Base-by-base conservation (phyloP, 2,888 invertebrate genomes). In the Scrobipalpa costella region DNA sequence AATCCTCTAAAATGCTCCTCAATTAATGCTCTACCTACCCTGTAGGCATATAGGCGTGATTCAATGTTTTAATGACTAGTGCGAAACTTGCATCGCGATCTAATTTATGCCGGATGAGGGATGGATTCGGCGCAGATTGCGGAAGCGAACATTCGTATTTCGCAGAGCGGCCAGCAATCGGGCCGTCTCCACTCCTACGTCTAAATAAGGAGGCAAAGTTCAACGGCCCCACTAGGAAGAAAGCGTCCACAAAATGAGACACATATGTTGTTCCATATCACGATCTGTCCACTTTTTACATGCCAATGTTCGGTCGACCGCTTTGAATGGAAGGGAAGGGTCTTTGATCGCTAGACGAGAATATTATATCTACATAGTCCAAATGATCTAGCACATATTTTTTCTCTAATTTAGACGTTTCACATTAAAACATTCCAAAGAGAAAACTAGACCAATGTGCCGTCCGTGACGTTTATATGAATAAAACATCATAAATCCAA, bases 121-220 rank as follows among this genome's bases (percentile, higher is more conserved):
- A 70, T 72, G 68, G 74, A 78, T 79, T 76, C 69, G 71, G 78
- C 71, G 72, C 75, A 83, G 78, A 84, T 84, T 81, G 85, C 89
- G 89, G 89, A 90, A 90, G 86, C 70, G 71, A 80, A 81, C 76
- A 80, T 82, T 78, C 77, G 81, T 81, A 86, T 86, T 90, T 90
- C 78, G 89, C 89, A 68, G 79, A 83, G 83, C 81, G 70, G 73
- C 74, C 80, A 75, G 80, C 81, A 27, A 80, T 80, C 83, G 84
- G 84, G 81, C 78, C 85, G 88, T 88, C 86, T 88, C 84, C 81
- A 88, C 85, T 86, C 81, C 85, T 88, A 88, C 86, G 89, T 90
- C 90, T 91, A 90, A 90, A 90, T 91, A 91, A 91, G 90, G 90
- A 88, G 86, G 90, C 88, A 85, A 89, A 88, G 90, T 90, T 91